A percentile compares a stretch with the other conserved stretches of the same genome.
Evolutionary conservation across 2,888 invertebrate genomes (phyloP).

Genomic region (Prionchulus punctatus): DNA sequence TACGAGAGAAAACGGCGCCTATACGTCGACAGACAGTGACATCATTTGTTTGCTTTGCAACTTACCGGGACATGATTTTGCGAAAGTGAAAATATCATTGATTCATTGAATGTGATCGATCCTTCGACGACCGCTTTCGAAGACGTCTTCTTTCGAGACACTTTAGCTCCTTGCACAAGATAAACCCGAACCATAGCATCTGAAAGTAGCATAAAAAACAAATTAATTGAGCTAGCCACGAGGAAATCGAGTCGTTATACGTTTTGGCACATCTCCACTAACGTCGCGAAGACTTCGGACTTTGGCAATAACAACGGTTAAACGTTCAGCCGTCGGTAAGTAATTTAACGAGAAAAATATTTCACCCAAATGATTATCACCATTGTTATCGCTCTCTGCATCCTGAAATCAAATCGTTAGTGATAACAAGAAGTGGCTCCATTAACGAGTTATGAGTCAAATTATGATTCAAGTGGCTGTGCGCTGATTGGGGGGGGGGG

Average conservation of each 20-base stretch:
- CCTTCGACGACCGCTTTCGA: not conserved
- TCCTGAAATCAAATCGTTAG: no score
- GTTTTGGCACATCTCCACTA: no score
- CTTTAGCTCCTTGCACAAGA: slow-evolving; percentile 9
- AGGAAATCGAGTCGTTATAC: no score
- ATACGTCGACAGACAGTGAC: no score
- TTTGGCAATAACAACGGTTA: slow-evolving; percentile 8
- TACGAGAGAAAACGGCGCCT: slow-evolving; percentile 3
- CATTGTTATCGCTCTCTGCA: no score
- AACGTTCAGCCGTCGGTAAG: slow-evolving; percentile 5
- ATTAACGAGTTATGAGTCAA: no score
- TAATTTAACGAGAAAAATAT: slow-evolving; percentile 9
- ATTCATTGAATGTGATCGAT: slow-evolving; percentile 9
- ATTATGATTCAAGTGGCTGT: no score
- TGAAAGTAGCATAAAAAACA: not conserved
- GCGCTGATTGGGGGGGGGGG: no score
- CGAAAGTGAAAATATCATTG: slow-evolving; percentile 10
- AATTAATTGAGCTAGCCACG: not conserved
- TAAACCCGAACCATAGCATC: slow-evolving; percentile 4
- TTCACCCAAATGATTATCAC: not conserved
- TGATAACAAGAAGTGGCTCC: no score
- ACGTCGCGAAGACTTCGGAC: not conserved
- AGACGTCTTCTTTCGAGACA: slow-evolving; percentile 10
- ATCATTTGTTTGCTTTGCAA: not conserved
- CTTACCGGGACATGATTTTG: slow-evolving; percentile 4